Percentiles rank a stretch among this genome's conserved stretches.
phyloP scores from a whole-genome alignment of 2,888 invertebrate genomes.

The Trachelus tabidus region DNA sequence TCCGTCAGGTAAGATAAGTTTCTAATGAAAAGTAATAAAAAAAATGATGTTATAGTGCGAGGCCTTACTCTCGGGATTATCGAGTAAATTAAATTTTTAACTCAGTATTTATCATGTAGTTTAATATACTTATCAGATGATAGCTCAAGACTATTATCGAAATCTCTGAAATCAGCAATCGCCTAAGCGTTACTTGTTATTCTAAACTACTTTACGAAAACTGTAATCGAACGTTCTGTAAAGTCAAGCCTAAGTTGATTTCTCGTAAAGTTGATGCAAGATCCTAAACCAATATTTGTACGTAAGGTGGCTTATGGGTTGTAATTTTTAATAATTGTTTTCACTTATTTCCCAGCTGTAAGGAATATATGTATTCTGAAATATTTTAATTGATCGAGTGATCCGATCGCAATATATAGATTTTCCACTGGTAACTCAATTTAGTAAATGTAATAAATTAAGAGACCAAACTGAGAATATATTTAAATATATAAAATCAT shows the following conservation, averaged over 20 bases:
- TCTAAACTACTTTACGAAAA: background rate
- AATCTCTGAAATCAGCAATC: background rate
- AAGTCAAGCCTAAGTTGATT: too few species aligned
- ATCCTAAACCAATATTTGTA: too few species aligned
- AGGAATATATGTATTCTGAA: too few species aligned
- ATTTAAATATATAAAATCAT: background rate
- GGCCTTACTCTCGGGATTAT: background rate
- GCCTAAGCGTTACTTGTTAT: background rate
- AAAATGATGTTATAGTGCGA: background rate
- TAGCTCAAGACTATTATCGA: background rate
- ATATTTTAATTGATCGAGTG: too few species aligned
- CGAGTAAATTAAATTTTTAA: background rate
- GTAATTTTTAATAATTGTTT: too few species aligned
- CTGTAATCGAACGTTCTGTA: too few species aligned
- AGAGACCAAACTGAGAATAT: background rate
- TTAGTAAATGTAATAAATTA: too few species aligned
- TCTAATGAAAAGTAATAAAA: background rate
- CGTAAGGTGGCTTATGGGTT: too few species aligned
- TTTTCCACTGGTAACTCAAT: too few species aligned
- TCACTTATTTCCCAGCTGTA: too few species aligned
- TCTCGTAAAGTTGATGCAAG: too few species aligned
- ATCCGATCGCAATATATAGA: too few species aligned
- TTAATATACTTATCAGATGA: background rate
- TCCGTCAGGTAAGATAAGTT: background rate
- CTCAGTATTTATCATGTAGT: background rate